Conservation (phyloP, 2,888 invertebrate species). For the Drosophila mulleri region DNA sequence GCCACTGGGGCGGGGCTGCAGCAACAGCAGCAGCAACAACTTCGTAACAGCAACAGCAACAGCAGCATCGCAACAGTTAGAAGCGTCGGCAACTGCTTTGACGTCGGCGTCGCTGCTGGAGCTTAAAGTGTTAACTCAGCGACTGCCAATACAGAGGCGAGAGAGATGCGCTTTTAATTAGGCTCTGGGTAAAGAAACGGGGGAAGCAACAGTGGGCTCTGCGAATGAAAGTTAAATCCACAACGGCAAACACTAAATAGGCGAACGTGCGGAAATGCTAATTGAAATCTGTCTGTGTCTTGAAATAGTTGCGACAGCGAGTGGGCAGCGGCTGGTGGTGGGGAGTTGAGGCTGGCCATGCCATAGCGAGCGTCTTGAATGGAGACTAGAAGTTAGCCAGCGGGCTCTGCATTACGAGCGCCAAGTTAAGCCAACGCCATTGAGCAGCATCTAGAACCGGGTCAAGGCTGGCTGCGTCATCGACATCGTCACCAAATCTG, state of each 20-base stretch:
- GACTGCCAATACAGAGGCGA: conserved; percentile 52
- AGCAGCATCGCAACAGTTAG: conserved; percentile 8
- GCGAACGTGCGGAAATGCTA: conserved; percentile 74
- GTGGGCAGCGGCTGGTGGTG: neutral
- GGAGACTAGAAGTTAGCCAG: conserved; percentile 32
- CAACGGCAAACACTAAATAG: conserved; percentile 41
- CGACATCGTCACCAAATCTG: conserved; percentile 38
- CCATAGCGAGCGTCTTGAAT: neutral
- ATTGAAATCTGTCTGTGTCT: conserved; percentile 61
- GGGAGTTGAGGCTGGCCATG: neutral
- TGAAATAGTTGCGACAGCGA: conserved; percentile 25
- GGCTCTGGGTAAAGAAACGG: conserved; percentile 29
- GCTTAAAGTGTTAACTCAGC: conserved; percentile 70
- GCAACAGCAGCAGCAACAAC: neutral
- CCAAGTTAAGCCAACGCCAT: conserved; percentile 35
- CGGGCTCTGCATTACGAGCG: conserved; percentile 8
- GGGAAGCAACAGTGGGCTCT: conserved; percentile 17
- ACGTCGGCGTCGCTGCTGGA: conserved; percentile 25
- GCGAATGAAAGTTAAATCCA: conserved; percentile 45
- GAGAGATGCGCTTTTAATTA: conserved; percentile 72
- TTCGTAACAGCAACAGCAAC: neutral
- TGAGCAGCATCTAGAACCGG: conserved; percentile 73
- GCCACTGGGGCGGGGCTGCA: conserved; percentile 9
- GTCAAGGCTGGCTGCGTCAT: conserved; percentile 76
- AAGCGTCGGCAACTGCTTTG: conserved; percentile 4